A percentile compares a stretch with the other conserved stretches of the same genome.
phyloP scores from a whole-genome alignment of 2,888 invertebrate species.

The Lucinisca nassula region DNA sequence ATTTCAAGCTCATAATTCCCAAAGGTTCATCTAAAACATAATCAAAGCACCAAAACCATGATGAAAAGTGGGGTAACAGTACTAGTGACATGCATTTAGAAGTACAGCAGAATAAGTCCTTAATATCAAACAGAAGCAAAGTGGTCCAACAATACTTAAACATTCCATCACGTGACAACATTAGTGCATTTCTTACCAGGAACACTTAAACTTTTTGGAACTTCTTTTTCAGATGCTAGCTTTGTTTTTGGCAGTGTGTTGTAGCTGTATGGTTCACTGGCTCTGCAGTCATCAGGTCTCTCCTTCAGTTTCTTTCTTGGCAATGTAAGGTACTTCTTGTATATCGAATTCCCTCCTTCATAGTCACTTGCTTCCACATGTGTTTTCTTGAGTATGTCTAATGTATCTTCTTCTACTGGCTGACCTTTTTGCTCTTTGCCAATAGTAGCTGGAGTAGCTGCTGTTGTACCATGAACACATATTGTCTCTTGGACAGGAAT shows the following conservation, averaged over 20 bases:
- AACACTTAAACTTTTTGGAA: not conserved
- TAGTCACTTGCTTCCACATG: not conserved
- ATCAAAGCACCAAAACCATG: too few species aligned
- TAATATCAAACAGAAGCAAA: too few species aligned
- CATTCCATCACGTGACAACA: not conserved
- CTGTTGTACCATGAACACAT: not conserved
- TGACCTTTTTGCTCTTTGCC: not conserved
- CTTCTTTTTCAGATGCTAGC: conserved; percentile 22
- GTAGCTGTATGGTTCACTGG: conserved; percentile 20
- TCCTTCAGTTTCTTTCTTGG: conserved; percentile 26
- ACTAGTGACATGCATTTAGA: too few species aligned
- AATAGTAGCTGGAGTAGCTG: not conserved
- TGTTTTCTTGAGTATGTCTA: not conserved
- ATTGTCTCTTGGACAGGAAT: conserved; percentile 47
- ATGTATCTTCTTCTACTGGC: not conserved
- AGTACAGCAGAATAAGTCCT: too few species aligned
- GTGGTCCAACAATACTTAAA: too few species aligned
- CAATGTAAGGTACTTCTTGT: conserved; percentile 41
- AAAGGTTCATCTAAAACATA: too few species aligned
- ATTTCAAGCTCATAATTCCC: too few species aligned
- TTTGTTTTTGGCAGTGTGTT: conserved; percentile 43
- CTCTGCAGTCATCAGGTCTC: not conserved
- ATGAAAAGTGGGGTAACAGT: too few species aligned
- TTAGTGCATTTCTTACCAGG: not conserved
- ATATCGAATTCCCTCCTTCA: conserved; percentile 1